Conservation (phyloP, 2,888 invertebrate genomes). For the Acheta domesticus region DNA sequence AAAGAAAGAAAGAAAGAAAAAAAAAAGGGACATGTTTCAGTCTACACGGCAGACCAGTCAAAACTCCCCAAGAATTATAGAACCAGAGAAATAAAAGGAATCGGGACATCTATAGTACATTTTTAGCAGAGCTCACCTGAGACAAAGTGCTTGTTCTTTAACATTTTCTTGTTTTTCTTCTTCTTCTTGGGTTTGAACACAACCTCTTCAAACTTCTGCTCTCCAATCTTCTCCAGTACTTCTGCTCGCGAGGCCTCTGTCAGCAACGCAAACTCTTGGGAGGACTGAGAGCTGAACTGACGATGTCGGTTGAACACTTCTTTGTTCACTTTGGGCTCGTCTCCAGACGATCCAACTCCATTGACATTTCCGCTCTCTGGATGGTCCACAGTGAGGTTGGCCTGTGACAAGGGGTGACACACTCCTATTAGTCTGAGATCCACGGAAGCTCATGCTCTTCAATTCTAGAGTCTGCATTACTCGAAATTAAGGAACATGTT, state of each 20-base stretch:
- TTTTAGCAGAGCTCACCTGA: not conserved
- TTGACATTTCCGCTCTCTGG: not conserved
- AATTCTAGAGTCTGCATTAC: too few relatives aligned
- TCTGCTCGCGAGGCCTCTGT: constrained; percentile 48
- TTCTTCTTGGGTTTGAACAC: constrained; percentile 60
- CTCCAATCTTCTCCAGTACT: constrained; percentile 67
- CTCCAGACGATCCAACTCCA: not conserved
- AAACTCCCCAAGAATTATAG: too few relatives aligned
- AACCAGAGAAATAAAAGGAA: too few relatives aligned
- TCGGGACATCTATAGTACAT: too few relatives aligned
- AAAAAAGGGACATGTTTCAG: too few relatives aligned
- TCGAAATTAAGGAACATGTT: too few relatives aligned
- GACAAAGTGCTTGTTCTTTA: constrained; percentile 43
- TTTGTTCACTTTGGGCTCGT: constrained; percentile 26
- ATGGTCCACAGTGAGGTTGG: constrained; percentile 20
- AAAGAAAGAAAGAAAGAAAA: too few relatives aligned
- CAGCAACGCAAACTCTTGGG: not conserved
- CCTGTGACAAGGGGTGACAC: not conserved
- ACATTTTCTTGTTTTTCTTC: constrained; percentile 46
- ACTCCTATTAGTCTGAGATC: too few relatives aligned
- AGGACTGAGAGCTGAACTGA: constrained; percentile 12
- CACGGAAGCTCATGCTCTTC: too few relatives aligned
- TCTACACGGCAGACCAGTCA: too few relatives aligned
- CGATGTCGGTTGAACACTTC: constrained; percentile 31
- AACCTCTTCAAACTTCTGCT: constrained; percentile 68